These are phyloP conservation scores for Rhabdophis nuchalis DNA, from an alignment of 2,797 vertebrate species.

Conservation along the genomic window DNA sequence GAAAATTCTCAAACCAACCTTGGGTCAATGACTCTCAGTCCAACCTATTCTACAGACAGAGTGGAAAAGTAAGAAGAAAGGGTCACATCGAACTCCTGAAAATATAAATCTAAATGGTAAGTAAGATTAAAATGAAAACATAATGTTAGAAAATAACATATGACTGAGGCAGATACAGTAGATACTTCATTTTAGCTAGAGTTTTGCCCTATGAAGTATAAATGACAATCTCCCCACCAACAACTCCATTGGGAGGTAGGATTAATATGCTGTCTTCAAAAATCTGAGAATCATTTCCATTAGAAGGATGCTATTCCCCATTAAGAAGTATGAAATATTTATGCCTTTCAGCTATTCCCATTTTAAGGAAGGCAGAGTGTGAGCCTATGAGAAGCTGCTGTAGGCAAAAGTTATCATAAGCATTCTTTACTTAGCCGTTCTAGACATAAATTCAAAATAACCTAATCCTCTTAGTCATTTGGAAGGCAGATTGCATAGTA, in stretches of 20 bases:
- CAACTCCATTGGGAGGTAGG: neutral
- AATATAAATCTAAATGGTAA: neutral
- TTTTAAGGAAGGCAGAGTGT: slow-evolving; percentile 47
- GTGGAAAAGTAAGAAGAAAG: neutral
- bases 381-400: neutral
- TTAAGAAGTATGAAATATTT: slow-evolving; percentile 58
- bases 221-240: slow-evolving; percentile 15
- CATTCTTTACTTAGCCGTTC: slow-evolving; percentile 21
- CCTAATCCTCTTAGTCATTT: neutral
- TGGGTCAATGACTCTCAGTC: neutral
- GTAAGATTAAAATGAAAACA: neutral
- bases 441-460: neutral
- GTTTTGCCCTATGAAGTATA: slow-evolving; percentile 15
- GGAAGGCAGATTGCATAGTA: slow-evolving; percentile 1
- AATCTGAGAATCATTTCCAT: slow-evolving; percentile 33
- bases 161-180: neutral
- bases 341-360: slow-evolving; percentile 47
- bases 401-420: slow-evolving; percentile 12
- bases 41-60: neutral
- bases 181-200: neutral
- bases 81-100: neutral
- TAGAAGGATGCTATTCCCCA: slow-evolving; percentile 53
- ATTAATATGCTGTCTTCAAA: slow-evolving; percentile 41
- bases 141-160: neutral
- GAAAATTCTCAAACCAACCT: neutral